Percentiles rank a stretch among this genome's conserved stretches.
phyloP scores from a whole-genome alignment of 2,888 invertebrate species.

The Macaria notata region DNA sequence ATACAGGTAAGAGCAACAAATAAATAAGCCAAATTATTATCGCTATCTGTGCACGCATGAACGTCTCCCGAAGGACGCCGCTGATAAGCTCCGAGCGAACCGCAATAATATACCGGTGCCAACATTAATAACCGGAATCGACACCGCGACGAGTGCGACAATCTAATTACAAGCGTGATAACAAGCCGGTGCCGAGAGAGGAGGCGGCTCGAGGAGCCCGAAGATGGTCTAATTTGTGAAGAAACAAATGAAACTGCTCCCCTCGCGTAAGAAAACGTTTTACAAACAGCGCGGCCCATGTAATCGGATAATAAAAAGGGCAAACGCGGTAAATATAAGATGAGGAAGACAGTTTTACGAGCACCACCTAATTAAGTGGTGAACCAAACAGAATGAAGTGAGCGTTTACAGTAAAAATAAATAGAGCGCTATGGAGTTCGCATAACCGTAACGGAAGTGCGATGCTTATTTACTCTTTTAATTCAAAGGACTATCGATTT shows the following conservation, averaged over 20 bases:
- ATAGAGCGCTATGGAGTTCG: slow-evolving; percentile 36
- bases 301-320: slow-evolving; percentile 83
- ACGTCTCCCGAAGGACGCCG: slow-evolving; percentile 62
- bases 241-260: slow-evolving; percentile 82
- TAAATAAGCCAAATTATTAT: slow-evolving; percentile 48
- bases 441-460: slow-evolving; percentile 14
- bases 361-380: slow-evolving; percentile 81
- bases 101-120: slow-evolving; percentile 70
- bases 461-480: background rate
- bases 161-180: slow-evolving; percentile 64
- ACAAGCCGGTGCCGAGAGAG: slow-evolving; percentile 35
- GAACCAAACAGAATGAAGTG: slow-evolving; percentile 75
- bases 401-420: slow-evolving; percentile 68
- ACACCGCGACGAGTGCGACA: slow-evolving; percentile 58
- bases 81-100: slow-evolving; percentile 68
- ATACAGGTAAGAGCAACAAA: slow-evolving; percentile 33
- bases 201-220: slow-evolving; percentile 41
- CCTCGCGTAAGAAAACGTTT: slow-evolving; percentile 74
- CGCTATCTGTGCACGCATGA: slow-evolving; percentile 45
- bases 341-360: slow-evolving; percentile 83
- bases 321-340: slow-evolving; percentile 83
- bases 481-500: background rate
- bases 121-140: slow-evolving; percentile 73
- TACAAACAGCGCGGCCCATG: slow-evolving; percentile 79
- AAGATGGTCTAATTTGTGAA: slow-evolving; percentile 74